A percentile compares a stretch with the other conserved stretches of the same genome.
These are phyloP conservation scores for Tholera decimalis DNA, from an alignment of 2,888 invertebrate genomes.

Conservation along the genomic window DNA sequence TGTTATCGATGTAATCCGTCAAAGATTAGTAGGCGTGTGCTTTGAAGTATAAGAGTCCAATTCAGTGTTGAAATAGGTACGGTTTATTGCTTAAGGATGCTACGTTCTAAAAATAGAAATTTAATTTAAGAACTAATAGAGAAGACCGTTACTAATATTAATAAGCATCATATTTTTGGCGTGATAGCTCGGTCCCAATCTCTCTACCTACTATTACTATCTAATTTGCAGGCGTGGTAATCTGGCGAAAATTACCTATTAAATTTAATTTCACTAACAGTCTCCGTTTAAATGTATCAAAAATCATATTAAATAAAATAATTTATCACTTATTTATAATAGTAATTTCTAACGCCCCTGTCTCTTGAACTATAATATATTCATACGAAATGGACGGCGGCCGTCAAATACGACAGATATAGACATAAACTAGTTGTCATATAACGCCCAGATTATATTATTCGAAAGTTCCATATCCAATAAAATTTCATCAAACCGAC, in stretches of 20 bases:
- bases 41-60: not conserved
- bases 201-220: not conserved
- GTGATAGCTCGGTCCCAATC: not conserved
- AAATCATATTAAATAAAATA: constrained; percentile 30
- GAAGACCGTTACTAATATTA: constrained; percentile 11
- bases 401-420: constrained; percentile 70
- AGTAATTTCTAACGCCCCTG: constrained; percentile 33
- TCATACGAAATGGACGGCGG: constrained; percentile 68
- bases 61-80: not conserved
- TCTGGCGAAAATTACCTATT: constrained; percentile 21
- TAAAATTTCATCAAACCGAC: constrained; percentile 83
- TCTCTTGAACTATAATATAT: constrained; percentile 65
- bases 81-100: not conserved
- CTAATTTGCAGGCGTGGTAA: constrained; percentile 28
- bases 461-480: constrained; percentile 81
- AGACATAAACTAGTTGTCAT: constrained; percentile 69
- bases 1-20: constrained; percentile 32
- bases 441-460: constrained; percentile 68
- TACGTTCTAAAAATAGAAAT: not conserved
- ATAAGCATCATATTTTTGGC: constrained; percentile 4
- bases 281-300: constrained; percentile 12
- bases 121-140: not conserved
- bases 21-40: constrained; percentile 25
- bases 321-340: constrained; percentile 33
- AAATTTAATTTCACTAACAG: constrained; percentile 20